Base-by-base conservation (phyloP, 92 coral and sea anemone genomes). In the Bergia puertoricense region DNA sequence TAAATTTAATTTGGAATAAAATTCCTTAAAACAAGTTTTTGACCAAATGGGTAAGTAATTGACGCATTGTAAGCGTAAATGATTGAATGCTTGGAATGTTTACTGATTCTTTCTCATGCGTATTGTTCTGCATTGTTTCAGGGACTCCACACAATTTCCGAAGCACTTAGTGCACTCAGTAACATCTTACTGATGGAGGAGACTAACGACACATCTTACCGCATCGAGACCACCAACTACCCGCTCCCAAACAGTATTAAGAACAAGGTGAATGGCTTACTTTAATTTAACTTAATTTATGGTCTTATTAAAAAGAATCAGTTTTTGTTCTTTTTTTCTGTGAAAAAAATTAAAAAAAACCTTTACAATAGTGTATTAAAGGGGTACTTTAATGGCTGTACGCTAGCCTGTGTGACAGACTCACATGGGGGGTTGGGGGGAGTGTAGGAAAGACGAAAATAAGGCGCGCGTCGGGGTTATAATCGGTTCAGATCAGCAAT, bases 111-210 rank as follows among this genome's bases (percentile, higher is more conserved):
- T 46, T 46, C n/a, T 44, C 16, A 23, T 48, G 18, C 40, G 36
- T 3, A 77, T 45, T 14, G 56, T 42, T 73, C 36, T 83, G 41
- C 56, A 18, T 72, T 11, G 1, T 89, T 73, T 6, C 82, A 97
- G 99, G 99, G 85, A 22, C 91, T 78, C 85, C 99, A 97, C 85
- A 97, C 97, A 1, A 91, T 97, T 62, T 98, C 98, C 39, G 97
- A 92, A 76, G 89, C 97, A 20, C 22, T 97, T 78, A 97, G 95
- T 90, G 99, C 96, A 22, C 79, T 97, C 93, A 92, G 94, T 68
- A 97, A 97, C 89, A 94, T 97, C 59, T 89, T 97, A 23, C 79
- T 95, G 54, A 54, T 72, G 36, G 91, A 93, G 71, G 85, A 80
- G 82, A 85, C 77, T 66, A 77, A 87, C 1, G 87, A 89, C 80